Conservation (phyloP, 1,140 invertebrate species). For the Hormaphis cornu region DNA sequence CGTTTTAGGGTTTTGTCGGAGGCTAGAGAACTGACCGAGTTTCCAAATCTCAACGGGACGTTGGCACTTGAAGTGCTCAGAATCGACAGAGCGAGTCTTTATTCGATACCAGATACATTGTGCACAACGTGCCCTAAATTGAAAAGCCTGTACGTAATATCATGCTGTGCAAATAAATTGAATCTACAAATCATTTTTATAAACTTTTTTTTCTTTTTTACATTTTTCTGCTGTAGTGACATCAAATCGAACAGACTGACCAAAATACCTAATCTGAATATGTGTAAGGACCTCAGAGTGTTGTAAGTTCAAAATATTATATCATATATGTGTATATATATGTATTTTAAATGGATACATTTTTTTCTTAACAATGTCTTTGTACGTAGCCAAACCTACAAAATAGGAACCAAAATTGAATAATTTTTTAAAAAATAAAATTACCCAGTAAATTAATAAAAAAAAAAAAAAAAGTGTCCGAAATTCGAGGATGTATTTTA, state of each 20-base stretch:
- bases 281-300: conserved; percentile 66
- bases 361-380: too few species aligned
- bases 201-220: not conserved
- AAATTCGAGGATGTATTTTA: too few species aligned
- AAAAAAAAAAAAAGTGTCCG: too few species aligned
- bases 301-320: conserved; percentile 89
- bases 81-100: conserved; percentile 69
- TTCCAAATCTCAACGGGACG: conserved; percentile 74
- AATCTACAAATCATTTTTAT: not conserved
- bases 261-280: conserved; percentile 58
- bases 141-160: conserved; percentile 69
- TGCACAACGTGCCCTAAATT: conserved; percentile 67
- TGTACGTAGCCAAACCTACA: too few species aligned
- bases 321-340: too few species aligned
- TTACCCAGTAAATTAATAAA: too few species aligned
- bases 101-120: conserved; percentile 59
- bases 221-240: conserved; percentile 54
- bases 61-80: conserved; percentile 65
- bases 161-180: not conserved
- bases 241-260: conserved; percentile 69
- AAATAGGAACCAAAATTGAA: too few species aligned
- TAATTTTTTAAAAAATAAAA: too few species aligned
- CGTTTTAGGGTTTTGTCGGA: conserved; percentile 82
- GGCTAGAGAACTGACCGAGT: conserved; percentile 61
- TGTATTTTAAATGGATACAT: too few species aligned